Base-by-base conservation (phyloP, 2,797 vertebrate species). In the Knipowitschia caucasica region DNA sequence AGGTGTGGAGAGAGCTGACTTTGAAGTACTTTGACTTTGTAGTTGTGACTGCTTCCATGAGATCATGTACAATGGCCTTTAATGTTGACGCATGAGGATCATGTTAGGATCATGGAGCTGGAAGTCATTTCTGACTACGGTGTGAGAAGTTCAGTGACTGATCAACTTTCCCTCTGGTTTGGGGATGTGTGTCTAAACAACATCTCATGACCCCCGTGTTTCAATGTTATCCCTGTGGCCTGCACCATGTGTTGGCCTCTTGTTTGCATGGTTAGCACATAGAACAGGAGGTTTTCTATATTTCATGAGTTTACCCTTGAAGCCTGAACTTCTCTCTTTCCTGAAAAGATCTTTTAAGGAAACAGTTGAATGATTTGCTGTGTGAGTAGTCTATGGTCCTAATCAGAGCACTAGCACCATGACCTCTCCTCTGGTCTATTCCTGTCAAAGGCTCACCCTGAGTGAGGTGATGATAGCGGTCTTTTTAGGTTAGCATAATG, bases 401-500 rank as follows among this genome's bases (percentile, higher is more conserved):
- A 51, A 70, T 80, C 68, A 77, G 26, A 3, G 7, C 17, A 35
- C 25, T 29, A 44, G 46, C 35, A 15, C 52, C 36, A 27, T 42
- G 44, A 38, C 35, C 57, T 54, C 24, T 50, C 34, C 40, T 30
- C 60, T 40, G 59, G 18, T 60, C 46, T 62, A 55, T 74, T 67
- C 47, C 46, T 56, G 29, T 63, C 59, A 50, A 60, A 66, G 53
- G 52, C 72, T 62, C 59, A 46, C 40, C 21, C 64, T 59, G 36
- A 50, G 23, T 17, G 50, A 53, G 54, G 61, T 55, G 56, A 62
- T 55, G 53, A 76, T 64, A 54, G 18, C 7, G 6, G 47, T 52
- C 51, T 56, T 69, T 57, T 59, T 71, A 67, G 73, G 71, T 45
- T 42, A 50, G n/a, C n/a, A n/a, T n/a, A n/a, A n/a, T n/a, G n/a